phyloP scores from a whole-genome alignment of 2,797 vertebrate species.

The Ptychobarbus kaznakovi region DNA sequence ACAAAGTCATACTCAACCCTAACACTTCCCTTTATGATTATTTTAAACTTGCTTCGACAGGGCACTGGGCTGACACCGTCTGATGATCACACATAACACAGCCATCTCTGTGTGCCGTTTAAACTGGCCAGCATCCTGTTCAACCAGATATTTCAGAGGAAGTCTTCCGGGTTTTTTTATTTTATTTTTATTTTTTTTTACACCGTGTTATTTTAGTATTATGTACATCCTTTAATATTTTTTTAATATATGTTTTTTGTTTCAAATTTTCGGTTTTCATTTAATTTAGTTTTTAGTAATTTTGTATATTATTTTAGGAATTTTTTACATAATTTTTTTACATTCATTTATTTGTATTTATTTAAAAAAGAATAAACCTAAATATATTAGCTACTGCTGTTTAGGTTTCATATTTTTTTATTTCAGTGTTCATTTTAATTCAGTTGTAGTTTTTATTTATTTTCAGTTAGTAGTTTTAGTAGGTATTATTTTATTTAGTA shows the following conservation, averaged over 20 bases:
- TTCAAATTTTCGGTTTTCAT: neutral
- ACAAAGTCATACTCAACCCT: slow-evolving; percentile 28
- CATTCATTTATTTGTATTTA: neutral
- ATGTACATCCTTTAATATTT: neutral
- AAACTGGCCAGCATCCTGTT: neutral
- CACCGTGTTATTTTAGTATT: neutral
- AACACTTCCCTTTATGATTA: slow-evolving; percentile 5
- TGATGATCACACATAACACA: neutral
- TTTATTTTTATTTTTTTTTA: neutral
- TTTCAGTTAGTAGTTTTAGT: neutral
- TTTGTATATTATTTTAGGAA: neutral
- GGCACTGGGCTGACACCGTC: neutral
- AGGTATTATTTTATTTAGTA: too few species aligned
- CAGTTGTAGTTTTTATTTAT: neutral
- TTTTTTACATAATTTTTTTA: neutral
- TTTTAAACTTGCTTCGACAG: neutral
- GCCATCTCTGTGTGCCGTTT: neutral
- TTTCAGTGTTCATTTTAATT: neutral
- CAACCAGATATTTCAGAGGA: slow-evolving; percentile 6
- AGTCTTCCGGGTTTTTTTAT: neutral
- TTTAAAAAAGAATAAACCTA: neutral
- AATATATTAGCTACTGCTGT: neutral
- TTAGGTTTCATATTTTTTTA: neutral
- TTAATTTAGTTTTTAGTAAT: neutral
- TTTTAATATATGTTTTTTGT: too few species aligned